A percentile compares a stretch with the other conserved stretches of the same genome.
phyloP scores from a whole-genome alignment of 2,888 invertebrate species.

The Carabus problematicus region DNA sequence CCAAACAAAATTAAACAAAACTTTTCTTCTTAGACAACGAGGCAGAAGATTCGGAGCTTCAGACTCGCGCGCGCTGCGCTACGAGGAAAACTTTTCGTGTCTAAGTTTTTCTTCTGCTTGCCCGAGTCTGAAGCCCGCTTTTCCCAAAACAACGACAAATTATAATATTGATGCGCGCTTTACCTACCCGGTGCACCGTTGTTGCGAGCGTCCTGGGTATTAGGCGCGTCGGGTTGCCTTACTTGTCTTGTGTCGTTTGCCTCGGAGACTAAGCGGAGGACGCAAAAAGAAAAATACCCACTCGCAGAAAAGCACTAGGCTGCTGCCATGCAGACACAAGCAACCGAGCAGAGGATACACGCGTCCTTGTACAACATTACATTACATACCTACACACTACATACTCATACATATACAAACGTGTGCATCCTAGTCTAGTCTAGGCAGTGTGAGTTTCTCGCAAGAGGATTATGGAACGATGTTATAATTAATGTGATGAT shows the following conservation, averaged over 20 bases:
- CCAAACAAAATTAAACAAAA: slow-evolving; percentile 62
- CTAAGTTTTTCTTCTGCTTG: slow-evolving; percentile 60
- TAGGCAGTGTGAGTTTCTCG: background rate
- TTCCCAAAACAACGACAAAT: slow-evolving; percentile 59
- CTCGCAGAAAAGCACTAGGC: slow-evolving; percentile 16
- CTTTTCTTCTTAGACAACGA: slow-evolving; percentile 60
- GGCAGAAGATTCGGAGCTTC: slow-evolving; percentile 18
- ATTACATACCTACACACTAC: background rate
- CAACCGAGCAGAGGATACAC: background rate
- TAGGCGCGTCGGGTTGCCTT: background rate
- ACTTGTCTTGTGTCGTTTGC: slow-evolving; percentile 1
- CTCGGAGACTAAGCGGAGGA: slow-evolving; percentile 10
- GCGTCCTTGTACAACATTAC: background rate
- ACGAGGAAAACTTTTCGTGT: slow-evolving; percentile 58
- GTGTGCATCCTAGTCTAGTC: background rate
- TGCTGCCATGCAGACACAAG: slow-evolving; percentile 3
- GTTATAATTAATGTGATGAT: slow-evolving; percentile 37
- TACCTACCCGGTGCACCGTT: slow-evolving; percentile 8
- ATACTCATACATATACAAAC: background rate
- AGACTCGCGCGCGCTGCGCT: slow-evolving; percentile 40
- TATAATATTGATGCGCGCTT: slow-evolving; percentile 58
- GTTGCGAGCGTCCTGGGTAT: slow-evolving; percentile 13
- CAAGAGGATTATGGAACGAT: slow-evolving; percentile 37
- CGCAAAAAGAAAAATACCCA: slow-evolving; percentile 20
- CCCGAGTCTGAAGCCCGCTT: slow-evolving; percentile 55